phyloP scores from a whole-genome alignment of 2,113 vertebrate species.

The Agapornis roseicollis region DNA sequence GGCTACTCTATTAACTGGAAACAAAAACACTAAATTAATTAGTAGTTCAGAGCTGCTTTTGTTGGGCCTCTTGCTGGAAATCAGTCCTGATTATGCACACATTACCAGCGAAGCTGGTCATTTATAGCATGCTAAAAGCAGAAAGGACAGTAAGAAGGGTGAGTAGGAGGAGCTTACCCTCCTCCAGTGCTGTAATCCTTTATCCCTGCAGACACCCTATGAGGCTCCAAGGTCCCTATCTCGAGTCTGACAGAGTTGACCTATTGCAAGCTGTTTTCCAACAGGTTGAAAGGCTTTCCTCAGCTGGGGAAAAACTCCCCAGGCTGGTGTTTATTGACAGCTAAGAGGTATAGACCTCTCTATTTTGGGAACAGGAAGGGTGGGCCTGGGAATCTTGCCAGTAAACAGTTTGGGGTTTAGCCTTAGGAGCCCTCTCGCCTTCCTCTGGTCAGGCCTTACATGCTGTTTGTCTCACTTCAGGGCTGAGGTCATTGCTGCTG shows the following conservation, averaged over 20 bases:
- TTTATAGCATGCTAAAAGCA: neutral
- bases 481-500: neutral
- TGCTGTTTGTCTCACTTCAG: neutral
- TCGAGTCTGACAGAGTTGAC: neutral
- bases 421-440: neutral
- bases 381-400: neutral
- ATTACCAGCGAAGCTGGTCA: neutral
- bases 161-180: neutral
- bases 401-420: neutral
- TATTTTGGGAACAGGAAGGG: neutral
- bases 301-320: neutral
- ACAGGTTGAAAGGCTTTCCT: neutral
- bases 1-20: neutral
- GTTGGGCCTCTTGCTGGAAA: neutral
- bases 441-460: neutral
- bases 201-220: neutral
- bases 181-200: neutral
- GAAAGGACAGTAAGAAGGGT: neutral
- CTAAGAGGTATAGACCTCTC: neutral
- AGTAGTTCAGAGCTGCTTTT: neutral
- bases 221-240: neutral
- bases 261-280: neutral
- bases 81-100: neutral
- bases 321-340: neutral
- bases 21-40: neutral